Base-by-base conservation (phyloP, 2,797 vertebrate genomes). In the Pygocentrus nattereri region DNA sequence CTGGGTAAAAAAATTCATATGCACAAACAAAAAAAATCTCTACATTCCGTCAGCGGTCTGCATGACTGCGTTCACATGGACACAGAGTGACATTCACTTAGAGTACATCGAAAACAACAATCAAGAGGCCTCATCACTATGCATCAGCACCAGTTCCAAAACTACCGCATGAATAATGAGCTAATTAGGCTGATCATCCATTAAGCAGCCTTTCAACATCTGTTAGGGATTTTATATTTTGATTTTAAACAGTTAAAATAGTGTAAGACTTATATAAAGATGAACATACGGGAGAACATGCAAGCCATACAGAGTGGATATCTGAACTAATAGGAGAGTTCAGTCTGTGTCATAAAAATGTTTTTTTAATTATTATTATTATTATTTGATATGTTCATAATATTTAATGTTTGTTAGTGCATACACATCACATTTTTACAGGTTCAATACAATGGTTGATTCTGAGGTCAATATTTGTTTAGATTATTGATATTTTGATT, bases 121-220 rank as follows among this genome's bases (percentile, higher is more conserved):
- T 80, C 80, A 85, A 79, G 64, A 52, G 67, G 67, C 84, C 84
- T 81, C 79, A 86, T 85, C 81, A 86, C 73, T 38, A 61, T 70
- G 80, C 79, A 70, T 78, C 78, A 85, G 76, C 62, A 72, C 78
- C 64, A 69, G 59, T 84, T 86, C 58, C 84, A 85, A 82, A 82
- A 84, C 78, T 75, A 80, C 41, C 34, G 64, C 75, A 82, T 88
- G 80, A 88, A 79, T 87, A 85, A 87, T 88, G 68, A 88, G 82
- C 84, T 79, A 82, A 88, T 88, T 86, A 85, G 69, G 50, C 74
- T 86, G 82, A 86, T 86, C 78, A 84, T 78, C 71, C 80, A 85
- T 84, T 84, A 84, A 80, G 83, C 79, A 78, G 50, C 69, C 62
- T 41, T 78, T 85, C 25, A 85, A 84, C 81, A 86, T 82, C 83